A percentile compares a stretch with the other conserved stretches of the same genome.
phyloP scores from a whole-genome alignment of 2,113 vertebrate genomes.

The Ursus arctos region DNA sequence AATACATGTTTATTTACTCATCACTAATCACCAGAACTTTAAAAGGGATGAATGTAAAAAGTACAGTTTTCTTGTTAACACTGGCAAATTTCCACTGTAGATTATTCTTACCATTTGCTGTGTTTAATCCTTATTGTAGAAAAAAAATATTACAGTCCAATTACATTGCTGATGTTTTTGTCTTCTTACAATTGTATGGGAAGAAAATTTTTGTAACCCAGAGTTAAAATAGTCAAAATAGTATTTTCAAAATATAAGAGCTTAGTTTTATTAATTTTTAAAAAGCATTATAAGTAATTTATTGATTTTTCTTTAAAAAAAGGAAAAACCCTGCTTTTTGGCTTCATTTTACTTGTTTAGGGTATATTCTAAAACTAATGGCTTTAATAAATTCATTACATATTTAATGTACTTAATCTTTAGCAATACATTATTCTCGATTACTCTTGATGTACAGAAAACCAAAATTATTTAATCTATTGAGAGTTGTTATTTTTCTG shows the following conservation, averaged over 20 bases:
- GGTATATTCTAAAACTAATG: not conserved
- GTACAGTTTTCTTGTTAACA: not conserved
- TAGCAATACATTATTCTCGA: not conserved
- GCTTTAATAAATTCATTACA: not conserved
- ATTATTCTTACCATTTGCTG: not conserved
- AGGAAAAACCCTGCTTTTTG: not conserved
- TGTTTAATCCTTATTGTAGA: not conserved
- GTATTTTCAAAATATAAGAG: conserved; percentile 1
- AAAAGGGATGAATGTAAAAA: not conserved
- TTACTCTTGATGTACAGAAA: not conserved
- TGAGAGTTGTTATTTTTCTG: not conserved
- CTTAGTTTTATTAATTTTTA: not conserved
- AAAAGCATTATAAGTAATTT: not conserved
- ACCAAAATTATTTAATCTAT: not conserved
- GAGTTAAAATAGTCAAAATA: not conserved
- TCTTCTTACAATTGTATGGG: not conserved
- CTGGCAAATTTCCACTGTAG: not conserved
- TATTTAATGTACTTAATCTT: not conserved
- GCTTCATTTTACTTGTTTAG: not conserved
- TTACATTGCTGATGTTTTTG: not conserved
- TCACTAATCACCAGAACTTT: not conserved
- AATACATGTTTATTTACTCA: not conserved
- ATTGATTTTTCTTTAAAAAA: not conserved
- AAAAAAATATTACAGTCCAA: not conserved
- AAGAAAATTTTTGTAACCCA: not conserved